Conservation (phyloP, 2,888 invertebrate genomes). For the Callinectes sapidus region DNA sequence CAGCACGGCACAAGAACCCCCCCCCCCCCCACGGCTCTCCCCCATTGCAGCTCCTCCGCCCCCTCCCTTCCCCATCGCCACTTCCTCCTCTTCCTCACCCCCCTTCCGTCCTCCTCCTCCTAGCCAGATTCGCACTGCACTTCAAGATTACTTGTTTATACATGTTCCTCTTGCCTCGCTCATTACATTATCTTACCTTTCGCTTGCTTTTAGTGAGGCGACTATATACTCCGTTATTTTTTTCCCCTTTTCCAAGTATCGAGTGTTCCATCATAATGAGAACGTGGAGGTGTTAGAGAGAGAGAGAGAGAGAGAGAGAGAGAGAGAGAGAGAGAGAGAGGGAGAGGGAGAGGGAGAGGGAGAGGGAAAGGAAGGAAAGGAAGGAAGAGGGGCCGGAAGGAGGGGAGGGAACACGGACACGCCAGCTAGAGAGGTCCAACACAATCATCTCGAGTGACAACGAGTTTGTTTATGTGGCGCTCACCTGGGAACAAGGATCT, state of each 20-base stretch:
- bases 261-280: neutral
- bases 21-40: neutral
- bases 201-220: neutral
- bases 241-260: neutral
- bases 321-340: neutral
- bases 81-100: neutral
- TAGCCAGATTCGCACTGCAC: neutral
- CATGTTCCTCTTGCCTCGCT: neutral
- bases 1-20: neutral
- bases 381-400: neutral
- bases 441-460: conserved; percentile 31
- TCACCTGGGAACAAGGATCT: conserved; percentile 22
- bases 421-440: conserved; percentile 6
- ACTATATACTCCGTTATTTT: neutral
- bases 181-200: neutral
- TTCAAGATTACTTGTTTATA: neutral
- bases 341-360: neutral
- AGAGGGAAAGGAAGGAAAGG: neutral
- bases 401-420: neutral
- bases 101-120: neutral
- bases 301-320: neutral
- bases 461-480: conserved; percentile 14
- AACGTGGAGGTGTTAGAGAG: neutral
- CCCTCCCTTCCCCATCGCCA: no score
- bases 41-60: neutral